Evolutionary conservation across 1,140 invertebrate species (phyloP).

Genomic region (Wasmannia auropunctata): DNA sequence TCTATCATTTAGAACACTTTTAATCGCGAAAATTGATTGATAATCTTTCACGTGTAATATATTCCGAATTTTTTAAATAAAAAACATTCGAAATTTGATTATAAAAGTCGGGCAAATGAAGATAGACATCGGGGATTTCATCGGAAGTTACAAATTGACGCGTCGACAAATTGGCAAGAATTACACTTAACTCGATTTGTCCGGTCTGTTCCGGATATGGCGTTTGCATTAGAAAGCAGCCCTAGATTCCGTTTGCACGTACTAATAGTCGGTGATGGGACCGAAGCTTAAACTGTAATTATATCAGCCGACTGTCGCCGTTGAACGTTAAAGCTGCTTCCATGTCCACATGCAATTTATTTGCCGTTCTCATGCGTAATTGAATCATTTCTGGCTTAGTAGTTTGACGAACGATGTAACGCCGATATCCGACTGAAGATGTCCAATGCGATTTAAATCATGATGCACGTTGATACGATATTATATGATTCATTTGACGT

Average conservation of each 20-base stretch:
- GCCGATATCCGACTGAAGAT: conserved; percentile 22
- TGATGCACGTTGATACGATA: not conserved
- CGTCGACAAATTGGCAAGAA: conserved; percentile 14
- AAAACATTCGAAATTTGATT: not conserved
- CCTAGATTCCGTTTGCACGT: conserved; percentile 24
- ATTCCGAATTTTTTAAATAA: not conserved
- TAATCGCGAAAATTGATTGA: not conserved
- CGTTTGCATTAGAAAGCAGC: conserved; percentile 30
- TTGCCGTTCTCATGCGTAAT: conserved; percentile 36
- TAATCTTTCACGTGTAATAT: not conserved
- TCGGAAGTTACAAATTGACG: not conserved
- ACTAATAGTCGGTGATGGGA: conserved; percentile 37
- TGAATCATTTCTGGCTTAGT: conserved; percentile 47
- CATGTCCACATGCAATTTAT: conserved; percentile 48
- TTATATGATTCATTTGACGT: not conserved
- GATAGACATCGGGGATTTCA: not conserved
- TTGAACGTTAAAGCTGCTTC: conserved; percentile 26
- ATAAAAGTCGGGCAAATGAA: not conserved
- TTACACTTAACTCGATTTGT: conserved; percentile 34
- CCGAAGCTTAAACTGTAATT: conserved; percentile 50
- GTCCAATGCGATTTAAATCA: conserved; percentile 40
- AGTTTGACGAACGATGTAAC: conserved; percentile 31
- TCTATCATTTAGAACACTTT: not conserved
- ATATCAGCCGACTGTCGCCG: conserved; percentile 36
- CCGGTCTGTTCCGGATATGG: not conserved